phyloP scores from a whole-genome alignment of 2,888 invertebrate genomes.

The Ypsolopha sequella region DNA sequence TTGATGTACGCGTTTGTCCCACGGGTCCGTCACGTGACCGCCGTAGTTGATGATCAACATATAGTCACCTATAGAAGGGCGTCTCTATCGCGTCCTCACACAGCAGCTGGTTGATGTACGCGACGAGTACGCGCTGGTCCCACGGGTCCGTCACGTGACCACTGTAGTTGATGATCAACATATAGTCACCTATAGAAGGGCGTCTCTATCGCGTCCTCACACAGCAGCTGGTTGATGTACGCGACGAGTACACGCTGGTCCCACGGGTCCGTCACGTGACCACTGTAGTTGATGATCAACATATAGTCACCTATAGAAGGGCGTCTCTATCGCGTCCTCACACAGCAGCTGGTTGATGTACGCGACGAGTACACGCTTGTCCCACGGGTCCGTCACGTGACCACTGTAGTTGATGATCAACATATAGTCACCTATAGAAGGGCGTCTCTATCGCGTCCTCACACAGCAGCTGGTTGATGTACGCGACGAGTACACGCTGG shows the following conservation, averaged over 20 bases:
- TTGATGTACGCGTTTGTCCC: slow-evolving; percentile 83
- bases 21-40: slow-evolving; percentile 84
- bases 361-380: slow-evolving; percentile 79
- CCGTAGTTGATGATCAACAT: slow-evolving; percentile 92
- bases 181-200: slow-evolving; percentile 74
- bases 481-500: slow-evolving; percentile 80
- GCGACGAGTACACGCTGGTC: slow-evolving; percentile 80
- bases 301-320: slow-evolving; percentile 74
- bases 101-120: slow-evolving; percentile 88
- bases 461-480: slow-evolving; percentile 86
- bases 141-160: too few relatives aligned
- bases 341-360: slow-evolving; percentile 89
- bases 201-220: slow-evolving; percentile 74
- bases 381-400: too few relatives aligned
- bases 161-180: too few relatives aligned
- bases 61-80: slow-evolving; percentile 74
- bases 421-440: slow-evolving; percentile 71
- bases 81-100: slow-evolving; percentile 75
- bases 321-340: slow-evolving; percentile 73
- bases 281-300: too few relatives aligned
- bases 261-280: too few relatives aligned
- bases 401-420: not conserved
- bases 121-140: slow-evolving; percentile 79
- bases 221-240: slow-evolving; percentile 87
- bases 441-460: slow-evolving; percentile 75